Evolutionary conservation across 2,797 vertebrate species (phyloP), one percentile per base, ranked within the genome.

Genomic region (Picus viridis): DNA sequence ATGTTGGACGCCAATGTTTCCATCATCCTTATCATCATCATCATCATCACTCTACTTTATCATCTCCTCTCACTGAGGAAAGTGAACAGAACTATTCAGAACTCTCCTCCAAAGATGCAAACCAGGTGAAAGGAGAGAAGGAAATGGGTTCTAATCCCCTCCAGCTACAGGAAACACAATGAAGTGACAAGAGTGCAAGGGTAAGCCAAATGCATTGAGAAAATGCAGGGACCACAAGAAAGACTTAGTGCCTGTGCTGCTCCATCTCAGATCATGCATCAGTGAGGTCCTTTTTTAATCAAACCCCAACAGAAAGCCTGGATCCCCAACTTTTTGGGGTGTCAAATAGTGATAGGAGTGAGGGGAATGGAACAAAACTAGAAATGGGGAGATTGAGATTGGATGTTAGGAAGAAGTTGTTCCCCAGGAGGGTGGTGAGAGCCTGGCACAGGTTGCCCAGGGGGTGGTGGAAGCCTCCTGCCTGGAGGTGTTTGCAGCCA

Each of bases 231-330:
- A 85, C 22, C 84, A 43, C 10, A 27, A 6, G 27, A 61, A 94
- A 71, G 62, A 64, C 62, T 64, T 71, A 58, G 62, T 0, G 0
- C 64, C 58, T 32, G 2, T 1, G 5, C 58, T 20, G 23, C n/a
- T 49, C 79, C 34, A 43, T 36, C 73, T 70, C 65, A 9, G 57
- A 36, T 71, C 9, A 47, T 4, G 19, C 15, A 14, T 2, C 23
- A 54, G 4, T 41, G 39, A 88, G 51, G 75, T 45, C 41, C 53
- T 30, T 32, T 94, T 84, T 88, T 90, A 86, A 84, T 57, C 64
- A 89, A 88, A 89, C 74, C 41, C 2, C 54, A 90, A 11, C 0
- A 0, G 56, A 89, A 71, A 29, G 30, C 36, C 54, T 71, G 58
- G 54, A 47, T 26, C 23, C 70, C 57, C 0, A 1, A 16, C 41